Evolutionary conservation across 2,113 vertebrate genomes (phyloP), one percentile per base, ranked within the genome.

Genomic region (Tetraodon nigroviridis): DNA sequence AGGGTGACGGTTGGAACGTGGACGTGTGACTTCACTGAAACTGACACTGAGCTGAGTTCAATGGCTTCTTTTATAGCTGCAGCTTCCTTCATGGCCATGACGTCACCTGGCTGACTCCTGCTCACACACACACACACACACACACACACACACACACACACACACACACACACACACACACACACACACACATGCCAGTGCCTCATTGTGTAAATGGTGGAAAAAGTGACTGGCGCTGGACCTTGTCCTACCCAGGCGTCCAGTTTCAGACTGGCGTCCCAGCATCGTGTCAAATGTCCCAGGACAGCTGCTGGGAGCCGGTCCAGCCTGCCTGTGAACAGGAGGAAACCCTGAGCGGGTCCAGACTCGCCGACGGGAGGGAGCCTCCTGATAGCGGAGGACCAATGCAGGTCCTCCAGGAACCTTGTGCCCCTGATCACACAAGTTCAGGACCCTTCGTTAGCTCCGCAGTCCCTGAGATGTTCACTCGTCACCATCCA

Each of bases 11-110:
- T 52, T 66, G 74, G 74, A 80, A 78, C 63, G 67, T 75, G 71
- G 17, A 56, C 64, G 62, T 42, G 72, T 78, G 74, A 82, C 81
- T 69, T 86, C 79, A 86, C 60, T 60, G 64, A 67, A 67, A 76
- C 80, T 69, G 82, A 77, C 76, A 82, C 62, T 62, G 42, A 70
- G 48, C 67, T 53, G 42, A 40, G 45, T 72, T 89, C 82, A 90
- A 80, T 84, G 73, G 76, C 51, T 66, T 83, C 84, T 82, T 88
- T 90, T 87, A 87, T 84, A 45, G 65, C 76, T 75, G 68, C 69
- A 85, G 75, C 65, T 83, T 81, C 75, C 84, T 81, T 86, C 69
- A 87, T 76, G 76, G 58, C 67, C 71, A 86, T 89, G 84, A 90
- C 84, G 76, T 89, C 88, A 89, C 89, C 78, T 84, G 76, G 81